phyloP scores from a whole-genome alignment of 35 echinoderm and acorn worm species.

The Patiria miniata region DNA sequence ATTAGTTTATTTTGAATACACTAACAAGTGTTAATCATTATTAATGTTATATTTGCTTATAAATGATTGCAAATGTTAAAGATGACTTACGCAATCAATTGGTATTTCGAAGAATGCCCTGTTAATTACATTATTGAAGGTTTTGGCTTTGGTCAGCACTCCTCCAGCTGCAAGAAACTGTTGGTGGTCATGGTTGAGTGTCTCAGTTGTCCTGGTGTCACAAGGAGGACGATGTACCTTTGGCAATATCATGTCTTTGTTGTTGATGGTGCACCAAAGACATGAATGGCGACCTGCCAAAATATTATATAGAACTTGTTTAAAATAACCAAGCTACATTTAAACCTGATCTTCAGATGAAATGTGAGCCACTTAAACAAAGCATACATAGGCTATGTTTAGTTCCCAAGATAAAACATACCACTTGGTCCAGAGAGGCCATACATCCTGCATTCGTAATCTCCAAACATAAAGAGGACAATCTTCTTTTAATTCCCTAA shows the following conservation, averaged over 20 bases:
- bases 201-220: background rate
- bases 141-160: background rate
- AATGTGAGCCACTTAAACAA: background rate
- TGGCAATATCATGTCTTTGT: background rate
- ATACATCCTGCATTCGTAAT: slow-evolving; percentile 4
- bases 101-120: background rate
- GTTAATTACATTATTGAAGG: background rate
- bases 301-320: background rate
- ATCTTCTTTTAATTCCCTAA: background rate
- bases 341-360: background rate
- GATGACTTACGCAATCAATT: background rate
- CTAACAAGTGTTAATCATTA: background rate
- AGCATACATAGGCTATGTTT: background rate
- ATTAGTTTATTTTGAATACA: background rate
- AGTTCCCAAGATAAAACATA: background rate
- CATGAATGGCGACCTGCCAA: slow-evolving; percentile 2
- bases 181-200: background rate
- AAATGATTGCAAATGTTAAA: background rate
- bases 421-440: background rate
- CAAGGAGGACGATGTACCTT: background rate
- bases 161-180: background rate
- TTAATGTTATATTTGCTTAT: background rate
- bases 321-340: background rate
- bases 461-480: background rate
- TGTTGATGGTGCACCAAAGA: background rate